Percentiles rank a stretch among this genome's conserved stretches.
phyloP scores from a whole-genome alignment of 1,140 invertebrate genomes.

The Polypedilum vanderplanki region DNA sequence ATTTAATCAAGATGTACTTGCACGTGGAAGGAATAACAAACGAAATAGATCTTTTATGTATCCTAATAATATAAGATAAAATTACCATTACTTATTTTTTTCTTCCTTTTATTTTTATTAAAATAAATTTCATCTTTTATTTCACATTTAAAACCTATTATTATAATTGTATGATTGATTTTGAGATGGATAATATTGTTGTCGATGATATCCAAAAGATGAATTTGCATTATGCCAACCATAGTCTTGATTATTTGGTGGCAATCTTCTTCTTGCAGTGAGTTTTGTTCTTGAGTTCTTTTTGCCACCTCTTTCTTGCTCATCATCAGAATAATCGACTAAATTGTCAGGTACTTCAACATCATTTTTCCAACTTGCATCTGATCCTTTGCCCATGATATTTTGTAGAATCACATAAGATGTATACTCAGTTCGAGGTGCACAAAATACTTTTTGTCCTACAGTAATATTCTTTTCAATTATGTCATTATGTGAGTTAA shows the following conservation, averaged over 20 bases:
- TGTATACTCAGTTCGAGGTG: constrained; percentile 65
- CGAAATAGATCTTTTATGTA: not conserved
- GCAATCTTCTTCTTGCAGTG: not conserved
- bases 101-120: not conserved
- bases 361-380: constrained; percentile 78
- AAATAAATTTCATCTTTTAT: too few species aligned
- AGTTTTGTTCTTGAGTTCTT: constrained; percentile 36
- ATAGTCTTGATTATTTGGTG: constrained; percentile 19
- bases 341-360: constrained; percentile 66
- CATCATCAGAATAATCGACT: constrained; percentile 83
- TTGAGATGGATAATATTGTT: not conserved
- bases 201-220: not conserved
- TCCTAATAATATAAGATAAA: not conserved
- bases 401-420: constrained; percentile 65
- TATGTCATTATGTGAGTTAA: constrained; percentile 71
- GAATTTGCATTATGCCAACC: constrained; percentile 6
- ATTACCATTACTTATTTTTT: not conserved
- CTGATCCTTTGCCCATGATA: constrained; percentile 65
- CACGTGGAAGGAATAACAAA: not conserved
- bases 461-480: constrained; percentile 53
- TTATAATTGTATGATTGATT: not conserved
- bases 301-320: constrained; percentile 58
- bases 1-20: not conserved
- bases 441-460: constrained; percentile 69
- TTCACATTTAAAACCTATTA: too few species aligned